Base-by-base conservation (phyloP, 2,888 invertebrate species). In the Cataglyphis altisquamis region DNA sequence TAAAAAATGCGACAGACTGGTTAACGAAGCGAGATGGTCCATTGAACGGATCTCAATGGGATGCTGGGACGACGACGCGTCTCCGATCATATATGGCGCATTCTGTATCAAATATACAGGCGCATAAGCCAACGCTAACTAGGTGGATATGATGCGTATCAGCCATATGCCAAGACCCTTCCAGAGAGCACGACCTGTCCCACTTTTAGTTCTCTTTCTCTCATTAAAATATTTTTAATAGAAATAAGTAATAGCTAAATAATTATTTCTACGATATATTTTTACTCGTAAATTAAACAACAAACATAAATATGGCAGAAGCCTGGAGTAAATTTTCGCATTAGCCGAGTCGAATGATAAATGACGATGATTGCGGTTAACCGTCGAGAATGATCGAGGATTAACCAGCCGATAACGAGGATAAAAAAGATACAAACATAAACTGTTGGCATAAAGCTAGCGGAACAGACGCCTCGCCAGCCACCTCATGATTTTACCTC, bases 11-110 rank as follows among this genome's bases (percentile, higher is more conserved):
- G 94, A 94, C 94, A 94, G 94, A 94, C 94, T 94, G 94, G 94
- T 94, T 94, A 94, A 94, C 94, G 94, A 94, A 94, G 94, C 94
- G 94, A 92, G 94, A 93, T 94, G 94, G 94, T 94, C 94, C 94
- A 94, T 94, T 94, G 93, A 94, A 92, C 89, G 87, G 85, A 86
- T 86, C 88, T 94, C 91, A 94, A 94, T 94, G 91, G 94, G 94
- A 94, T 94, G 94, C 94, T 94, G 94, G 94, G 90, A 70, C 60
- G 78, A 88, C 87, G 45, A 52, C 8, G 52, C 88, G 80, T 87
- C 86, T 86, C 82, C 72, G 64, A 78, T 86, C 88, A 85, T 87
- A 86, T 88, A 82, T n/a, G n/a, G 52, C n/a, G 84, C 82, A 75
- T 85, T 84, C 82, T 74, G 60, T 78, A 75, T n/a, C 81, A 75